Conservation (phyloP, 2,113 vertebrate species). For the Grus americana region DNA sequence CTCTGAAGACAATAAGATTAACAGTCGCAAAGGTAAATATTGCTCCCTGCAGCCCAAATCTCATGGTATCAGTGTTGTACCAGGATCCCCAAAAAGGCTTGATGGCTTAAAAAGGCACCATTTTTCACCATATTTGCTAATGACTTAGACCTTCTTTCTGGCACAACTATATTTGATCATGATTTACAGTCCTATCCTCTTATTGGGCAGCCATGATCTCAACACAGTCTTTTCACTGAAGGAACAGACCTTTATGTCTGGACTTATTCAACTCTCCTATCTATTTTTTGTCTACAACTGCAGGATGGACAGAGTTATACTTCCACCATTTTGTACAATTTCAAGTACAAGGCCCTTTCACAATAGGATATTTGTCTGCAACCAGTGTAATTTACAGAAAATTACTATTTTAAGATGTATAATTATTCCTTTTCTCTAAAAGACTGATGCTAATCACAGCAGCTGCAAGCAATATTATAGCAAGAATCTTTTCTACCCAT, state of each 20-base stretch:
- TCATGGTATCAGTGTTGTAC: not conserved
- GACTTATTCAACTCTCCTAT: not conserved
- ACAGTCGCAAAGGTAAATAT: not conserved
- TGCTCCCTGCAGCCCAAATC: not conserved
- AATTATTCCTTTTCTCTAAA: not conserved
- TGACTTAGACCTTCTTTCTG: not conserved
- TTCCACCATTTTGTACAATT: not conserved
- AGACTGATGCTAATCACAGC: not conserved
- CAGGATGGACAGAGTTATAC: not conserved
- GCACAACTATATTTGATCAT: not conserved
- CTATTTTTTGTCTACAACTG: not conserved
- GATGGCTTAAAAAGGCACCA: not conserved
- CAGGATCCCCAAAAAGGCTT: not conserved
- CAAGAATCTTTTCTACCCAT: not conserved
- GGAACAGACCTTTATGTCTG: not conserved
- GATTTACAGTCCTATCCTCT: not conserved
- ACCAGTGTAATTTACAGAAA: not conserved
- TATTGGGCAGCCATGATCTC: not conserved
- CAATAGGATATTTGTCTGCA: not conserved
- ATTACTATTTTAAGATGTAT: not conserved
- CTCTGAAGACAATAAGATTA: not conserved
- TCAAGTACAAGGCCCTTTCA: not conserved
- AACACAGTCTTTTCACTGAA: not conserved
- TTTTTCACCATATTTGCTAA: not conserved
- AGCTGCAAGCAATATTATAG: not conserved